Percentiles rank a stretch among this genome's conserved stretches.
Evolutionary conservation across 2,797 vertebrate genomes (phyloP).

Genomic region (Hydrolagus colliei): DNA sequence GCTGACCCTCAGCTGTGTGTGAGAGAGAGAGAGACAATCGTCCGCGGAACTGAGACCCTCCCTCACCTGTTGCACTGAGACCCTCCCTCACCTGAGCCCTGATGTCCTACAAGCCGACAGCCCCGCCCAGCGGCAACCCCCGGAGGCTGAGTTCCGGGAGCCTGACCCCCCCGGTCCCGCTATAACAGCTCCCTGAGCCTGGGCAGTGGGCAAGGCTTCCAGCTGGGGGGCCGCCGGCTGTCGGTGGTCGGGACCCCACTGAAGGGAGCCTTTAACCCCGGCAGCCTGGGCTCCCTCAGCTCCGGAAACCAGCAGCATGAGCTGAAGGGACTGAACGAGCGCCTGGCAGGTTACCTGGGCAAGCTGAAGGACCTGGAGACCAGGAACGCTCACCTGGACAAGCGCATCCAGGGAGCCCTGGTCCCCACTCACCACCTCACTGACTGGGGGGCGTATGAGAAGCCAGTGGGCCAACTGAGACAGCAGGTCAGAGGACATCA

Average conservation of each 20-base stretch:
- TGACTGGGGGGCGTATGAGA: conserved; percentile 58
- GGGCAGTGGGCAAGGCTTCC: conserved; percentile 46
- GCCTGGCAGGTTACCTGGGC: conserved; percentile 53
- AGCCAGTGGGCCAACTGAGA: conserved; percentile 52
- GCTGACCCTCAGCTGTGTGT: too few species aligned
- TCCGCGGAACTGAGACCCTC: background rate
- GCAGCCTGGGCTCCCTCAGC: conserved; percentile 35
- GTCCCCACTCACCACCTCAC: conserved; percentile 43
- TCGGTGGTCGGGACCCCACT: conserved; percentile 48
- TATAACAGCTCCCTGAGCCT: background rate
- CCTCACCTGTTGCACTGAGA: background rate
- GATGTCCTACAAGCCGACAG: background rate
- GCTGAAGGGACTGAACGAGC: conserved; percentile 54
- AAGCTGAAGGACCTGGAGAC: conserved; percentile 50
- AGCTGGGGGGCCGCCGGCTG: conserved; percentile 44
- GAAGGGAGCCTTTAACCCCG: conserved; percentile 47
- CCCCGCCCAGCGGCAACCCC: background rate
- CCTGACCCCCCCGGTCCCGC: conserved; percentile 39
- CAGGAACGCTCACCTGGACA: conserved; percentile 49
- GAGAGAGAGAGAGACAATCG: background rate
- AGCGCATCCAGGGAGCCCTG: conserved; percentile 50
- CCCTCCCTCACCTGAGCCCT: background rate
- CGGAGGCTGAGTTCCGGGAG: conserved; percentile 31
- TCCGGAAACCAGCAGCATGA: conserved; percentile 48
- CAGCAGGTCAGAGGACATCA: conserved; percentile 49